These are phyloP conservation scores for Oreohelix idahoensis DNA, from an alignment of 1,140 invertebrate species.

Conservation along the genomic window DNA sequence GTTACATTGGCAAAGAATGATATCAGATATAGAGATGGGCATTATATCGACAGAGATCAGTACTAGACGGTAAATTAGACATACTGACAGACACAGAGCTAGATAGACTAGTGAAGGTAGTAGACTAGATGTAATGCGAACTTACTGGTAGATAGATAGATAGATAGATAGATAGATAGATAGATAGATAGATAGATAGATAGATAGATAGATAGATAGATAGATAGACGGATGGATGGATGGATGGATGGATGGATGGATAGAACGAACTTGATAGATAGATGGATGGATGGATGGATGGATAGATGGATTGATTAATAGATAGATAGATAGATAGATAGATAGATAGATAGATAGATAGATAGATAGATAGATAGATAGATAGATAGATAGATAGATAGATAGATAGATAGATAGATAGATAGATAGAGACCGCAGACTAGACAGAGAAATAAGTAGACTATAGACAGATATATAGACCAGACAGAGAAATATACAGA, in stretches of 20 bases:
- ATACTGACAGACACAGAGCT: background rate
- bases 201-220: constrained; percentile 2
- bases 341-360: constrained; percentile 9
- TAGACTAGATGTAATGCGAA: no score
- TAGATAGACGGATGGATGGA: constrained; percentile 8
- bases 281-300: background rate
- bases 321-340: constrained; percentile 6
- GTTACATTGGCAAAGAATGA: no score
- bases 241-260: constrained; percentile 1
- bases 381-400: constrained; percentile 9
- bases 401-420: constrained; percentile 9
- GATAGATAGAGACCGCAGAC: background rate
- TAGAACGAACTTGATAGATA: background rate
- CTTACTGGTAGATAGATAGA: no score
- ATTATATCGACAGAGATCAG: background rate
- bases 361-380: constrained; percentile 9
- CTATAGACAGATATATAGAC: background rate
- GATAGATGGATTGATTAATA: background rate
- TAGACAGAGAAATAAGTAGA: no score
- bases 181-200: constrained; percentile 1
- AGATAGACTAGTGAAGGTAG: no score
- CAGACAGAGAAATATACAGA: background rate
- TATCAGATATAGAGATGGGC: no score
- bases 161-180: no score
- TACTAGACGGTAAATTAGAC: background rate